Percentiles rank a stretch among this genome's conserved stretches.
phyloP scores from a whole-genome alignment of 2,113 vertebrate species.

The Grus americana region DNA sequence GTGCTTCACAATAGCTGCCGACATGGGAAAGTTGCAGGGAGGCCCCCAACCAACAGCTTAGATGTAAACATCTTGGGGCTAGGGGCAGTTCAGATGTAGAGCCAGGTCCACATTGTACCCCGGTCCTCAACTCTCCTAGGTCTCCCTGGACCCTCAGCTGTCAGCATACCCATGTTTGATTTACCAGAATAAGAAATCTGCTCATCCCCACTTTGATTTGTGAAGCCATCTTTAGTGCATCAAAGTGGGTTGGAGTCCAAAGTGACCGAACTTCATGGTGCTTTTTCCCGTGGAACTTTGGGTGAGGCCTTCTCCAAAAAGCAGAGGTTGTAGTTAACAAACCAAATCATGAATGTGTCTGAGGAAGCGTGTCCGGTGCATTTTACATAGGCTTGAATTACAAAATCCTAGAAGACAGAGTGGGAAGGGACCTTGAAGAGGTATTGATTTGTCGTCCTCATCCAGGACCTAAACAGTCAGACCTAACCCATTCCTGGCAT shows the following conservation, averaged over 20 bases:
- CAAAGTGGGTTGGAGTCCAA: not conserved
- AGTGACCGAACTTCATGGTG: not conserved
- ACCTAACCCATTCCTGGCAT: not conserved
- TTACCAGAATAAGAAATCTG: not conserved
- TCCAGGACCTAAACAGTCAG: not conserved
- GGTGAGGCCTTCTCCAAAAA: not conserved
- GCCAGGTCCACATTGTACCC: rapidly evolving
- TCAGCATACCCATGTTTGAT: not conserved
- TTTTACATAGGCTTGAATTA: not conserved
- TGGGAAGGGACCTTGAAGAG: not conserved
- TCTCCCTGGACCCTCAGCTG: not conserved
- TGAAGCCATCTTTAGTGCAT: not conserved
- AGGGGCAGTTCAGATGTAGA: not conserved
- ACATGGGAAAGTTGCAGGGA: conserved; percentile 6
- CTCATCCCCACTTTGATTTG: not conserved
- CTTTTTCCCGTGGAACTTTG: not conserved
- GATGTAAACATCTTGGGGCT: not conserved
- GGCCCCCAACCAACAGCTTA: not conserved
- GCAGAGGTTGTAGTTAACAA: not conserved
- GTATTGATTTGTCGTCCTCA: not conserved
- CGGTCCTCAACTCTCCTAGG: not conserved
- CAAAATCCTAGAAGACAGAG: not conserved
- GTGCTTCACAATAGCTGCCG: conserved; percentile 27
- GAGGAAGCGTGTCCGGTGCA: not conserved
- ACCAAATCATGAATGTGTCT: not conserved